These are phyloP conservation scores for Sycophaga agraensis DNA, from an alignment of 1,140 invertebrate genomes.

Conservation along the genomic window DNA sequence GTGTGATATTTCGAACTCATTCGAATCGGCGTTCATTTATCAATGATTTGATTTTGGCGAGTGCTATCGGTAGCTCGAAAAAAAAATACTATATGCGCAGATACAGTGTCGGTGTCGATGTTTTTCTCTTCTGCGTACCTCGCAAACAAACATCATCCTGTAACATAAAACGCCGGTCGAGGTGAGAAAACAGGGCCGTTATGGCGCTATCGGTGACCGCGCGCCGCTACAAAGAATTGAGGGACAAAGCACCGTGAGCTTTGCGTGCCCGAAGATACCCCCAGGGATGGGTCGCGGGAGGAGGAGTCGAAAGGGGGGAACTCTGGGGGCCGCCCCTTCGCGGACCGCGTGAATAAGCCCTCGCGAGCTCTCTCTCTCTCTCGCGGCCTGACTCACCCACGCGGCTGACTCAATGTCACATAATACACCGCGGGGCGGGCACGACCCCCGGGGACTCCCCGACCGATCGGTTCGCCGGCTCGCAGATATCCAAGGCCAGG, in stretches of 20 bases:
- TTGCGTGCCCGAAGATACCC: neutral
- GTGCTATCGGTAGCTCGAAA: too few relatives aligned
- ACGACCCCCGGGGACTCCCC: neutral
- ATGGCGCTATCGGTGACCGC: too few relatives aligned
- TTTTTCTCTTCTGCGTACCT: too few relatives aligned
- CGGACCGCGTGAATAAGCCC: neutral
- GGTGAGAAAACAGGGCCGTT: too few relatives aligned
- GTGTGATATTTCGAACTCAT: too few relatives aligned
- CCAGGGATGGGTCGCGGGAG: neutral
- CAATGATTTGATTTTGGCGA: too few relatives aligned
- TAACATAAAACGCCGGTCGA: too few relatives aligned
- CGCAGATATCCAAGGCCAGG: conserved; percentile 40
- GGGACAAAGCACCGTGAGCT: neutral
- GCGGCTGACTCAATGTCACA: conserved; percentile 32
- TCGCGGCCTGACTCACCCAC: neutral
- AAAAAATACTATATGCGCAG: too few relatives aligned
- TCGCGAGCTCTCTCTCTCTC: neutral
- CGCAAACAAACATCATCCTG: too few relatives aligned
- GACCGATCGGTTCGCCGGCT: neutral
- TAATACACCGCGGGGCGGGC: conserved; percentile 31
- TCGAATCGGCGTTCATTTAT: too few relatives aligned
- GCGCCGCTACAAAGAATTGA: too few relatives aligned
- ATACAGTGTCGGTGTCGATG: too few relatives aligned
- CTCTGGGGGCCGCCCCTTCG: neutral
- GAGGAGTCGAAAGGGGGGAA: neutral